Conservation (phyloP, 2,888 invertebrate species). For the Rhingia campestris region DNA sequence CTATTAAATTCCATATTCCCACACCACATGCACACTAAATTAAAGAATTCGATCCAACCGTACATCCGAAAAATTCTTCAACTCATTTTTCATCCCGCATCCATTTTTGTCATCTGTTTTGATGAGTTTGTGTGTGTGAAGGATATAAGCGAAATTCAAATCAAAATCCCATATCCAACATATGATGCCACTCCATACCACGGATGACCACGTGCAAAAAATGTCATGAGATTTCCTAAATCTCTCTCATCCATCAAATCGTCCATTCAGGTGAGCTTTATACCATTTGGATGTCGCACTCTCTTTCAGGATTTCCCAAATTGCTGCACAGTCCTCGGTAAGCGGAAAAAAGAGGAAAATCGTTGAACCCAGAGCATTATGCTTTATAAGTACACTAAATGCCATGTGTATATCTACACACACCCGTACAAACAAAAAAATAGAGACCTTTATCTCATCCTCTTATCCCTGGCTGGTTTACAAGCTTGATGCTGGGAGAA, state of each 20-base stretch:
- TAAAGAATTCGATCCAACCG: neutral
- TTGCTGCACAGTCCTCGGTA: slow-evolving; percentile 3
- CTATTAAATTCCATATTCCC: slow-evolving; percentile 27
- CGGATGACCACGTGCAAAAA: slow-evolving; percentile 49
- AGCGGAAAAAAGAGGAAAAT: neutral
- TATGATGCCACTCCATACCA: slow-evolving; percentile 44
- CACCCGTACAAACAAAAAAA: neutral
- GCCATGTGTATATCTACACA: slow-evolving; percentile 9
- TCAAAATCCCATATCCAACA: slow-evolving; percentile 49
- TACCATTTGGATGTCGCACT: slow-evolving; percentile 5
- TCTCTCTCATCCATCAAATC: slow-evolving; percentile 71
- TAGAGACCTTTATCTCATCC: slow-evolving; percentile 20
- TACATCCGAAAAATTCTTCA: slow-evolving; percentile 1
- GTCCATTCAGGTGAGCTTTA: slow-evolving; percentile 60
- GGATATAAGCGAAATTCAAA: slow-evolving; percentile 4
- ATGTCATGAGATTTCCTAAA: slow-evolving; percentile 61
- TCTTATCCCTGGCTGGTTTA: slow-evolving; percentile 47
- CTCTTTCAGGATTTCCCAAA: slow-evolving; percentile 2
- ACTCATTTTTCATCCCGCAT: slow-evolving; percentile 44
- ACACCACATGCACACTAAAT: slow-evolving; percentile 26
- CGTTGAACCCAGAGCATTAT: slow-evolving; percentile 24
- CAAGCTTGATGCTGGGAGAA: slow-evolving; percentile 52
- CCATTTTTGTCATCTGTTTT: neutral
- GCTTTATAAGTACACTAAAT: slow-evolving; percentile 47
- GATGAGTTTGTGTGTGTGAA: neutral